phyloP scores from a whole-genome alignment of 2,113 vertebrate species.

The Hydrolagus affinis region DNA sequence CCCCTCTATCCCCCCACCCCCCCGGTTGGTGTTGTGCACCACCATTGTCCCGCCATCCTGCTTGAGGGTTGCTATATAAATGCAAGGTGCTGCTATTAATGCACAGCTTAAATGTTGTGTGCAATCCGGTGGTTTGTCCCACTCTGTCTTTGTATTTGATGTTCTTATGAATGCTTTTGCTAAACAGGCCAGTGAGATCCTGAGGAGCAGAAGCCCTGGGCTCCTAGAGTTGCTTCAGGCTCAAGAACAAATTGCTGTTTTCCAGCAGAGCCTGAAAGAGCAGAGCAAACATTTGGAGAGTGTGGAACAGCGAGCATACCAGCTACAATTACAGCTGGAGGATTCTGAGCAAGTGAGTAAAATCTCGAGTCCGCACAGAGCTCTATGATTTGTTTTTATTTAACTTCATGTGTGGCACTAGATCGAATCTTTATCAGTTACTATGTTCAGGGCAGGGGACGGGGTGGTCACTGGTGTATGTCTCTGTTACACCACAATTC shows the following conservation, averaged over 20 bases:
- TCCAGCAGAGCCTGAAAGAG: conserved; percentile 41
- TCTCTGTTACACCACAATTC: too few relatives aligned
- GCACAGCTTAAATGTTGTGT: not conserved
- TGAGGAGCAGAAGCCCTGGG: conserved; percentile 51
- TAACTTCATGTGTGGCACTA: too few relatives aligned
- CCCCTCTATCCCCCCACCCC: not conserved
- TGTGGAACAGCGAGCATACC: conserved; percentile 37
- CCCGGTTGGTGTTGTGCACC: too few relatives aligned
- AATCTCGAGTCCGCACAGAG: too few relatives aligned
- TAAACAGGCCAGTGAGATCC: conserved; percentile 55
- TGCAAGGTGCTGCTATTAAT: not conserved
- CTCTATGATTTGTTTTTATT: too few relatives aligned
- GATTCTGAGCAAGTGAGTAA: conserved; percentile 43
- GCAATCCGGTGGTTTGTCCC: not conserved
- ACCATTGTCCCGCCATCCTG: too few relatives aligned
- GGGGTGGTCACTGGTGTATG: too few relatives aligned
- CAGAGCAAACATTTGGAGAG: conserved; percentile 39
- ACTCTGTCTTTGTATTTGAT: not conserved
- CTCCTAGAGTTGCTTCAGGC: conserved; percentile 39
- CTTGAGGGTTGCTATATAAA: too few relatives aligned
- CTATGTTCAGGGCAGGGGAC: too few relatives aligned
- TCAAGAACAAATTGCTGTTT: conserved; percentile 38
- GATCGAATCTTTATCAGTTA: too few relatives aligned
- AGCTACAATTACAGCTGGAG: conserved; percentile 42
- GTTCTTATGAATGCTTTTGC: not conserved